phyloP scores from a whole-genome alignment of 2,888 invertebrate species.

The Andricus quercusramuli region DNA sequence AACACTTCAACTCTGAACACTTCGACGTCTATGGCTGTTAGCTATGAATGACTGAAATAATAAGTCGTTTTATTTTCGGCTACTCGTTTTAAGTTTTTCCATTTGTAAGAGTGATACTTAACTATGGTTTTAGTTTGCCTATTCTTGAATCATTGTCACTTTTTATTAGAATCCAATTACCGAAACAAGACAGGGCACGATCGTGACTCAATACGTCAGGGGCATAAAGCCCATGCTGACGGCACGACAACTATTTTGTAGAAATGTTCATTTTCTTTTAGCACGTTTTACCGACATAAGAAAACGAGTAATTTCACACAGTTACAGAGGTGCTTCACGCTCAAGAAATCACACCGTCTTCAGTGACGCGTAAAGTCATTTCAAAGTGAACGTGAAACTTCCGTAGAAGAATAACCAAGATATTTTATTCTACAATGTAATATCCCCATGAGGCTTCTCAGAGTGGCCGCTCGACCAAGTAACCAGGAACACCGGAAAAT shows the following conservation, averaged over 20 bases:
- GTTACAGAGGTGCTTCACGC: neutral
- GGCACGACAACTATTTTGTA: neutral
- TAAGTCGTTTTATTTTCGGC: neutral
- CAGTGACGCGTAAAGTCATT: slow-evolving; percentile 3
- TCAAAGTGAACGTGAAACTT: neutral
- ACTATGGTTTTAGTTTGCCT: neutral
- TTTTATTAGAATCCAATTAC: slow-evolving; percentile 21
- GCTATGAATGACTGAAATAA: no score
- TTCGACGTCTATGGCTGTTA: no score
- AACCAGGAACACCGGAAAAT: no score
- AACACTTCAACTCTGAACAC: no score
- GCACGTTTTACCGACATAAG: slow-evolving; percentile 13
- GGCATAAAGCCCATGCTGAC: no score
- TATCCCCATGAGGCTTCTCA: neutral
- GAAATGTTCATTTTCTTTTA: slow-evolving; percentile 19
- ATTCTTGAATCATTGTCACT: neutral
- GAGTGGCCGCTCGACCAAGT: no score
- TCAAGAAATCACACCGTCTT: slow-evolving; percentile 1
- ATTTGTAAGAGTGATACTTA: neutral
- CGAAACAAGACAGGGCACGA: slow-evolving; percentile 5
- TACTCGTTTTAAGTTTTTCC: neutral
- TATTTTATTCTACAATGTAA: neutral
- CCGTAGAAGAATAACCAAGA: neutral
- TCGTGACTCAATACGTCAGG: slow-evolving; percentile 9
- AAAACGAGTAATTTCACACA: neutral